Evolutionary conservation across 2,797 vertebrate species (phyloP).

Genomic region (Helicolenus hilgendorfi): DNA sequence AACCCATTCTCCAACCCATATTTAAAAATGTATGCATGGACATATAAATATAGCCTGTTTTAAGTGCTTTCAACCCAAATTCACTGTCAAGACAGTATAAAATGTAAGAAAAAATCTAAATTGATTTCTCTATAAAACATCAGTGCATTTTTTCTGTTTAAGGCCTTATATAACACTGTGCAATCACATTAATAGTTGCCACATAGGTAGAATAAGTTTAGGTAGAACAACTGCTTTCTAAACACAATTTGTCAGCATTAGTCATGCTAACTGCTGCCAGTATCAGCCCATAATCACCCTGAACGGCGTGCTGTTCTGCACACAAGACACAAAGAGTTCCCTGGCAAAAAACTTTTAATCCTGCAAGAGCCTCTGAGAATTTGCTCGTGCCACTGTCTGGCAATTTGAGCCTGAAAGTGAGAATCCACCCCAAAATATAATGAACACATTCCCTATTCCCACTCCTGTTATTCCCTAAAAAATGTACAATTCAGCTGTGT

Average conservation of each 20-base stretch:
- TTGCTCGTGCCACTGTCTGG: neutral
- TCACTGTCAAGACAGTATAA: neutral
- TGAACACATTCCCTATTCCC: neutral
- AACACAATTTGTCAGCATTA: neutral
- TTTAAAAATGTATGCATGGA: neutral
- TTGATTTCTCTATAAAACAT: neutral
- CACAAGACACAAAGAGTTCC: neutral
- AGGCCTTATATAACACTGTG: neutral
- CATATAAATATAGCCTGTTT: neutral
- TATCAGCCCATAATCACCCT: neutral
- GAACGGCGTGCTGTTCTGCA: neutral
- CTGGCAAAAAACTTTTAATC: conserved; percentile 34
- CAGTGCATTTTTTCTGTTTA: neutral
- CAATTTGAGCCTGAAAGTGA: neutral
- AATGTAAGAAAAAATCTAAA: neutral
- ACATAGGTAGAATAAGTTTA: neutral
- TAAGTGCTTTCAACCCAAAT: neutral
- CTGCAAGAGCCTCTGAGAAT: neutral
- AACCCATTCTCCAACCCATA: neutral
- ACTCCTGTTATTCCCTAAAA: neutral
- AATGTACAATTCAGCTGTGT: neutral
- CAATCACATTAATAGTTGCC: neutral
- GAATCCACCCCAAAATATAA: neutral
- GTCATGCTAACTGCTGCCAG: neutral
- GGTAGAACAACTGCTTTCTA: neutral